Evolutionary conservation across 1,140 invertebrate genomes (phyloP).

Genomic region (Grapholita molesta): DNA sequence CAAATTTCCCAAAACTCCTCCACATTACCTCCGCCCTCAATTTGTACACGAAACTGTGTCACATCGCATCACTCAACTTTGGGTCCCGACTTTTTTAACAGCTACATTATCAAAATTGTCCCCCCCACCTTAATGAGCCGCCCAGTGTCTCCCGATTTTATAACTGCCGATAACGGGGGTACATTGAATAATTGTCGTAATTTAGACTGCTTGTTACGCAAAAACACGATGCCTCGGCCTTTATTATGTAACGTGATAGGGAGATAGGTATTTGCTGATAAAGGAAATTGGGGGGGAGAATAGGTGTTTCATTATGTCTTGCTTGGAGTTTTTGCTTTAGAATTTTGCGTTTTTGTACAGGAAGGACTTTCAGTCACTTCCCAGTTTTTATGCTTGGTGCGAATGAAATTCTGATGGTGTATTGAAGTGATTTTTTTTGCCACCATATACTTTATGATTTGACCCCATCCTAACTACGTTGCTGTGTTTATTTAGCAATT

Average conservation of each 20-base stretch:
- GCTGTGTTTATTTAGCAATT: too few species aligned
- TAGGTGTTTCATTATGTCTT: constrained; percentile 12
- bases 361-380: neutral
- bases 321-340: constrained; percentile 4
- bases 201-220: constrained; percentile 64
- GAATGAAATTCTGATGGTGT: neutral
- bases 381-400: neutral
- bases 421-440: too few species aligned
- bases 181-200: constrained; percentile 72
- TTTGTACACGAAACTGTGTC: neutral
- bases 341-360: neutral
- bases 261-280: constrained; percentile 22
- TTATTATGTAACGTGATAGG: constrained; percentile 38
- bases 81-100: neutral
- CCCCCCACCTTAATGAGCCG: constrained; percentile 53
- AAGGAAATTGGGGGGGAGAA: neutral
- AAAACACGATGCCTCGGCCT: constrained; percentile 49
- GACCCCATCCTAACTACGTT: too few species aligned
- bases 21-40: neutral
- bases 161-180: constrained; percentile 60
- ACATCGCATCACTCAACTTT: constrained; percentile 10
- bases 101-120: constrained; percentile 15
- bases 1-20: neutral
- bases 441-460: too few species aligned
- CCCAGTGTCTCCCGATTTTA: constrained; percentile 40